Evolutionary conservation across 1,140 invertebrate species (phyloP).

Genomic region (Drosophila equinoxialis): DNA sequence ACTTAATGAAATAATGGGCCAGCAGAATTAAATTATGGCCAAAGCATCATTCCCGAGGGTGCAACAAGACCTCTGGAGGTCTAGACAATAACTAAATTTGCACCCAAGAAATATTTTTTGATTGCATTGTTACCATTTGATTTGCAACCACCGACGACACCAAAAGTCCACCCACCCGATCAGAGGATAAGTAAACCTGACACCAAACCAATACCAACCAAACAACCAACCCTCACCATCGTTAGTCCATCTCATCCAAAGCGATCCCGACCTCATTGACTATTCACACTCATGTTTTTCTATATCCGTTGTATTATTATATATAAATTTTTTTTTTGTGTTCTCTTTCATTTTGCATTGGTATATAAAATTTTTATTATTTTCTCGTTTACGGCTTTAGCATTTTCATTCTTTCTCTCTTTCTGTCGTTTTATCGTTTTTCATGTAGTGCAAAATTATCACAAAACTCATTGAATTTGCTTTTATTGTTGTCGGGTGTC

Average conservation of each 20-base stretch:
- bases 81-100: slow-evolving; percentile 79
- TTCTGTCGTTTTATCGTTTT: slow-evolving; percentile 55
- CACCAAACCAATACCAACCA: slow-evolving; percentile 24
- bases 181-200: slow-evolving; percentile 25
- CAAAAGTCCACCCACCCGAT: slow-evolving; percentile 23
- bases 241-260: slow-evolving; percentile 1
- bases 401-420: slow-evolving; percentile 17
- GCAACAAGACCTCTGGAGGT: slow-evolving; percentile 32
- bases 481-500: slow-evolving; percentile 72
- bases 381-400: slow-evolving; percentile 70
- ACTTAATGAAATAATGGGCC: slow-evolving; percentile 79
- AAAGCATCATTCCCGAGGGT: slow-evolving; percentile 62
- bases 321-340: slow-evolving; percentile 52
- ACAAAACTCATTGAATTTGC: slow-evolving; percentile 79
- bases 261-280: slow-evolving; percentile 62
- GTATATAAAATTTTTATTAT: slow-evolving; percentile 73
- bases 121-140: slow-evolving; percentile 79
- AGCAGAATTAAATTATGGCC: slow-evolving; percentile 74
- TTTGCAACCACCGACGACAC: slow-evolving; percentile 46
- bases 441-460: slow-evolving; percentile 72
- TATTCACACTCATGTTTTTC: slow-evolving; percentile 78
- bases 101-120: slow-evolving; percentile 69
- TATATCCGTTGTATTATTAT: slow-evolving; percentile 39
- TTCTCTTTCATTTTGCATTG: slow-evolving; percentile 14
- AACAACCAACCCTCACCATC: background rate